phyloP scores from a whole-genome alignment of 2,113 vertebrate genomes.

The Ornithorhynchus anatinus region DNA sequence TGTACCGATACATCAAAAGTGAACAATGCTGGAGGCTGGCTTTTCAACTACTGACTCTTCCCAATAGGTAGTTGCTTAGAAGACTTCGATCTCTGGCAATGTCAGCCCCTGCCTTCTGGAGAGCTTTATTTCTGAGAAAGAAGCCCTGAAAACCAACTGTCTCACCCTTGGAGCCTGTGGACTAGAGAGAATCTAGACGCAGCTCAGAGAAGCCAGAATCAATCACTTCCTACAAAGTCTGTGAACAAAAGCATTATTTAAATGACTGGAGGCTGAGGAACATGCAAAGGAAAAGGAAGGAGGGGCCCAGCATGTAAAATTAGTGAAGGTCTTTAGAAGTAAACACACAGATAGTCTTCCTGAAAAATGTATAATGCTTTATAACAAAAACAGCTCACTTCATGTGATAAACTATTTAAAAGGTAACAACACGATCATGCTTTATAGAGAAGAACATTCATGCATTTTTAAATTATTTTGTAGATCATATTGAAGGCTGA shows the following conservation, averaged over 20 bases:
- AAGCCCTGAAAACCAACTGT: background rate
- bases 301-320: background rate
- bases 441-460: slow-evolving; percentile 63
- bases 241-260: background rate
- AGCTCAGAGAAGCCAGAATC: rapidly evolving
- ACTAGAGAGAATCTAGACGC: background rate
- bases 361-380: slow-evolving; percentile 46
- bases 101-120: background rate
- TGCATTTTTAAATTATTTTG: slow-evolving; percentile 72
- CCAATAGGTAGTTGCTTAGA: background rate
- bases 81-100: rapidly evolving
- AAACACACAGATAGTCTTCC: background rate
- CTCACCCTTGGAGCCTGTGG: rapidly evolving
- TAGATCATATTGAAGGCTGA: slow-evolving; percentile 71
- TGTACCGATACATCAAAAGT: background rate
- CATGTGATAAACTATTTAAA: slow-evolving; percentile 64
- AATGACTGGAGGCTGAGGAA: slow-evolving; percentile 2
- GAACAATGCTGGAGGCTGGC: background rate
- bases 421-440: slow-evolving; percentile 49
- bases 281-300: background rate
- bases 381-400: slow-evolving; percentile 42
- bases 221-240: background rate
- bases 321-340: slow-evolving; percentile 11
- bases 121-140: background rate
- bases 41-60: background rate